Evolutionary conservation across 1,140 invertebrate genomes (phyloP).

Genomic region (Heliconius melpomene): DNA sequence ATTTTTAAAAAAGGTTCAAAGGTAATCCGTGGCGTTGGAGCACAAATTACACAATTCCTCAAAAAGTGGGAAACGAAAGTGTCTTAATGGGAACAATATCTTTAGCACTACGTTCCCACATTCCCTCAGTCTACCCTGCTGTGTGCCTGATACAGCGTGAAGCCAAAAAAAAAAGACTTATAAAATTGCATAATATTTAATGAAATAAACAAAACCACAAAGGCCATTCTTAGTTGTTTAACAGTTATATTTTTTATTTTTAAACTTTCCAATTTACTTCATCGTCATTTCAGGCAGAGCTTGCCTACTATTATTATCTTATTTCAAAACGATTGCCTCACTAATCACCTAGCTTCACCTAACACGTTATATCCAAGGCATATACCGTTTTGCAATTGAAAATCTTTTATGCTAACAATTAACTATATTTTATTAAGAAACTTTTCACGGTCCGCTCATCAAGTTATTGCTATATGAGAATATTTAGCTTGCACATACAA

Average conservation of each 20-base stretch:
- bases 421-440: slow-evolving; percentile 51
- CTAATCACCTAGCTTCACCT: slow-evolving; percentile 10
- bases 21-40: too few relatives aligned
- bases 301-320: background rate
- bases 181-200: background rate
- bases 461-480: slow-evolving; percentile 36
- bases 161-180: too few relatives aligned
- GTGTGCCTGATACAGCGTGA: too few relatives aligned
- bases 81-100: too few relatives aligned
- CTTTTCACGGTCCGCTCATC: slow-evolving; percentile 48
- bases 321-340: slow-evolving; percentile 27
- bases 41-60: too few relatives aligned
- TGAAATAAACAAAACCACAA: slow-evolving; percentile 3
- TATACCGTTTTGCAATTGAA: slow-evolving; percentile 41
- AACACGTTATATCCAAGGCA: slow-evolving; percentile 35
- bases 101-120: too few relatives aligned
- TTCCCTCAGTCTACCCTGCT: too few relatives aligned
- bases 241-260: background rate
- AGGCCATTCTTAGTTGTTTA: background rate
- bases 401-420: slow-evolving; percentile 41
- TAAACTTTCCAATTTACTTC: slow-evolving; percentile 5
- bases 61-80: too few relatives aligned
- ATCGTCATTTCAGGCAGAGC: background rate
- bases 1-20: too few relatives aligned
- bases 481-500: slow-evolving; percentile 28